Evolutionary conservation across 2,797 vertebrate species (phyloP).

Genomic region (Anableps anableps): DNA sequence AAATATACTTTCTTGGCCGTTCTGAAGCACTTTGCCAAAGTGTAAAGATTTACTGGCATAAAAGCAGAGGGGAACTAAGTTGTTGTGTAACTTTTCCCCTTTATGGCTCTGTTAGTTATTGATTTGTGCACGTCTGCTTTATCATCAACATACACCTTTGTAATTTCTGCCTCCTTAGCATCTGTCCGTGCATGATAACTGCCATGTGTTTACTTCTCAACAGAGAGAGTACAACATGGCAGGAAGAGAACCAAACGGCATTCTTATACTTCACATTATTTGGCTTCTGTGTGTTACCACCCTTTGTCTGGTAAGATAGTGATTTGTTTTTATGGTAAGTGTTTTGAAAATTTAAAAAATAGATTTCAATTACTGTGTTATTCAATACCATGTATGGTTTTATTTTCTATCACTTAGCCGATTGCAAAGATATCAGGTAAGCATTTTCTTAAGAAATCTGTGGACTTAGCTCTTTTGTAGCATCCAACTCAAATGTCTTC

Average conservation of each 20-base stretch:
- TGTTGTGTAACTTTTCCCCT: conserved; percentile 31
- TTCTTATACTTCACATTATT: conserved; percentile 39
- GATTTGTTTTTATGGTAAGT: not conserved
- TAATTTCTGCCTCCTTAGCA: not conserved
- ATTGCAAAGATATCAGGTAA: conserved; percentile 63
- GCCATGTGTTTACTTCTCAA: not conserved
- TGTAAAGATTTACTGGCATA: conserved; percentile 36
- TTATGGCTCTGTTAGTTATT: conserved; percentile 69
- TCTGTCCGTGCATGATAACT: not conserved
- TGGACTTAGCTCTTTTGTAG: not conserved
- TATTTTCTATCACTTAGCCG: conserved; percentile 54
- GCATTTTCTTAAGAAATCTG: conserved; percentile 11
- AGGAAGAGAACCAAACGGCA: not conserved
- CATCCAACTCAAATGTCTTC: conserved; percentile 1
- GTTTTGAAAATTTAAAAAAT: not conserved
- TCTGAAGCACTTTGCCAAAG: conserved; percentile 2
- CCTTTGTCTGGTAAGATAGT: conserved; percentile 71
- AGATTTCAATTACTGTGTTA: not conserved
- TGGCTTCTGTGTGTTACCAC: conserved; percentile 47
- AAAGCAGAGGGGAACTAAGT: conserved; percentile 8
- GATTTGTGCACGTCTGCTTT: conserved; percentile 23
- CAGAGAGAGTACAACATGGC: conserved; percentile 54
- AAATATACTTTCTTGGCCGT: not conserved
- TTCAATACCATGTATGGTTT: not conserved
- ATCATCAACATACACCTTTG: conserved; percentile 1